A percentile compares a stretch with the other conserved stretches of the same genome.
phyloP scores from a whole-genome alignment of 1,140 invertebrate genomes.

The Zelostemma sp. region DNA sequence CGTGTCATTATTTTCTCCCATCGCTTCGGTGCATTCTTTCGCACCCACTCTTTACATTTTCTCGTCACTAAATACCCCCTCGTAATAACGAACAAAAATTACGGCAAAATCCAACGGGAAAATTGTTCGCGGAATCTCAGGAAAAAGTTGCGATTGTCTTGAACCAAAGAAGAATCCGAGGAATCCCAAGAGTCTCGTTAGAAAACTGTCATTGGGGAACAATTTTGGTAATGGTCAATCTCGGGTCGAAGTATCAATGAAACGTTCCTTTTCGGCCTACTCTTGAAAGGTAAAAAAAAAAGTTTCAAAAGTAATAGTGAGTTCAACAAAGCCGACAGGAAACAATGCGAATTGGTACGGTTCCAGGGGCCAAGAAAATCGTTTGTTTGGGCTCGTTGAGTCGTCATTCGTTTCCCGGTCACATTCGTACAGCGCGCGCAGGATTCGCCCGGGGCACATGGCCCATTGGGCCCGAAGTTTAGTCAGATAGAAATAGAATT shows the following conservation, averaged over 20 bases:
- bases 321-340: neutral
- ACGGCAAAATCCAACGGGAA: constrained; percentile 40
- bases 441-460: constrained; percentile 34
- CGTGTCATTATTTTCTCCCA: constrained; percentile 14
- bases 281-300: neutral
- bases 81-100: constrained; percentile 32
- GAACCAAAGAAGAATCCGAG: too few species aligned
- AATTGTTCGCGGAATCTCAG: too few species aligned
- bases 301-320: neutral
- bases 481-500: constrained; percentile 65
- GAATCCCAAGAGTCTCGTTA: too few species aligned
- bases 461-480: constrained; percentile 40
- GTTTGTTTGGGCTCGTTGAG: constrained; percentile 36
- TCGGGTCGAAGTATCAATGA: too few species aligned
- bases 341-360: constrained; percentile 23
- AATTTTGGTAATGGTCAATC: too few species aligned
- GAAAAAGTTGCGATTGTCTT: too few species aligned
- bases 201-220: too few species aligned
- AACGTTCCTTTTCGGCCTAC: neutral
- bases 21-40: constrained; percentile 4
- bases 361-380: constrained; percentile 32
- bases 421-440: constrained; percentile 22
- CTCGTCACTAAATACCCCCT: constrained; percentile 6
- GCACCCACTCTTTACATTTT: constrained; percentile 26
- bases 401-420: constrained; percentile 14